Percentiles rank a stretch among this genome's conserved stretches.
Conservation (phyloP, 2,888 invertebrate species). For the Altica lythri region DNA sequence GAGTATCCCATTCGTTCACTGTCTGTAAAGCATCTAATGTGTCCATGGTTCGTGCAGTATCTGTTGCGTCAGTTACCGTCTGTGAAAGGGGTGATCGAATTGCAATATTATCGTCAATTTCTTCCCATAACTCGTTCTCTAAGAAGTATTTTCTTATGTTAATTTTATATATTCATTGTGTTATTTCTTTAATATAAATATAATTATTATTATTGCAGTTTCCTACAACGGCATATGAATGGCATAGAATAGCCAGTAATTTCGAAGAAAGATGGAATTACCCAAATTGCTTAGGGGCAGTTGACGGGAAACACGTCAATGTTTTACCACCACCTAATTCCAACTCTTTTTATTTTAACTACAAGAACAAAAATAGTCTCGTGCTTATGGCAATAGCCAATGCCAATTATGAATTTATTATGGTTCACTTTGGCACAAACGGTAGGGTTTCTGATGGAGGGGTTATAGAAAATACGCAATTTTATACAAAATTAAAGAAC, state of each 20-base stretch:
- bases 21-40: not conserved
- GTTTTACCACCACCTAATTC: conserved; percentile 2
- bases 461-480: not conserved
- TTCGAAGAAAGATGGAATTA: too few species aligned
- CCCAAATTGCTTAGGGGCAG: not conserved
- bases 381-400: conserved; percentile 2
- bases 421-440: conserved; percentile 1
- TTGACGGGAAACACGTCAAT: conserved; percentile 3
- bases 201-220: not conserved
- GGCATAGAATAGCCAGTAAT: too few species aligned
- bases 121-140: too few species aligned
- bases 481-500: not conserved
- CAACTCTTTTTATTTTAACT: not conserved
- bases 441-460: conserved; percentile 2
- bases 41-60: not conserved
- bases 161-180: not conserved
- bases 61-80: not conserved
- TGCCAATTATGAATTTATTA: conserved; percentile 12
- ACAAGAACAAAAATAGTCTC: not conserved
- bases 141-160: not conserved
- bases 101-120: too few species aligned
- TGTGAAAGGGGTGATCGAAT: too few species aligned
- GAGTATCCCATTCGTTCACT: not conserved
- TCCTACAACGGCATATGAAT: too few species aligned
- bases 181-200: conserved; percentile 1